Evolutionary conservation across 2,888 invertebrate genomes (phyloP).

Genomic region (Athalia cordata): DNA sequence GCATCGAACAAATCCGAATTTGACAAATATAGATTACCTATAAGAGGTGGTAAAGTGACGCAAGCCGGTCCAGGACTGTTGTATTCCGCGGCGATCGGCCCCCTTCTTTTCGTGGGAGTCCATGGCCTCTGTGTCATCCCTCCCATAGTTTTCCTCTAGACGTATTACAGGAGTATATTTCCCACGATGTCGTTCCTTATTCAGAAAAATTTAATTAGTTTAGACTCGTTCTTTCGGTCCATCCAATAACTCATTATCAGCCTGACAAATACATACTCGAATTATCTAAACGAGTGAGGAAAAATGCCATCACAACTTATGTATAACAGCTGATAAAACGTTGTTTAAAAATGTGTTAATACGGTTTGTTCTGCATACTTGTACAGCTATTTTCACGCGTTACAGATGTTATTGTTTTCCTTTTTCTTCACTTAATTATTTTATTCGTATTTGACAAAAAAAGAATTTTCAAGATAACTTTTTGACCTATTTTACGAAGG

Average conservation of each 20-base stretch:
- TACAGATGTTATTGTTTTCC: background rate
- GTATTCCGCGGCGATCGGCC: conserved; percentile 91
- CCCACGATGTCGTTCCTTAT: conserved; percentile 20
- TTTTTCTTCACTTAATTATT: too few relatives aligned
- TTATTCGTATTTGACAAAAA: background rate
- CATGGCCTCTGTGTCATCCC: conserved; percentile 91
- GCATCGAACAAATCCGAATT: background rate
- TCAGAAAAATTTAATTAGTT: background rate
- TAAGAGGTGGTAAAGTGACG: conserved; percentile 86
- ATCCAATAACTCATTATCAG: too few relatives aligned
- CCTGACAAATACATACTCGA: too few relatives aligned
- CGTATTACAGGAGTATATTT: background rate
- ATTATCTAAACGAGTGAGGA: too few relatives aligned
- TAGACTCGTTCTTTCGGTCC: background rate
- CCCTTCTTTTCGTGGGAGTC: conserved; percentile 92
- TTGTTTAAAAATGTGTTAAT: background rate
- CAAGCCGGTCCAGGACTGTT: conserved; percentile 92
- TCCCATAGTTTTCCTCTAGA: conserved; percentile 73
- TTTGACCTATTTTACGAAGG: conserved; percentile 11
- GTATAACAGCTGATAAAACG: background rate
- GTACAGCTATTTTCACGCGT: background rate
- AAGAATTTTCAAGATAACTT: background rate
- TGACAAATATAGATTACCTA: conserved; percentile 73
- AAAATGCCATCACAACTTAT: too few relatives aligned
- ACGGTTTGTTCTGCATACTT: conserved; percentile 13